Conservation (phyloP, 1,140 invertebrate species). For the Drosophila lacteicornis region DNA sequence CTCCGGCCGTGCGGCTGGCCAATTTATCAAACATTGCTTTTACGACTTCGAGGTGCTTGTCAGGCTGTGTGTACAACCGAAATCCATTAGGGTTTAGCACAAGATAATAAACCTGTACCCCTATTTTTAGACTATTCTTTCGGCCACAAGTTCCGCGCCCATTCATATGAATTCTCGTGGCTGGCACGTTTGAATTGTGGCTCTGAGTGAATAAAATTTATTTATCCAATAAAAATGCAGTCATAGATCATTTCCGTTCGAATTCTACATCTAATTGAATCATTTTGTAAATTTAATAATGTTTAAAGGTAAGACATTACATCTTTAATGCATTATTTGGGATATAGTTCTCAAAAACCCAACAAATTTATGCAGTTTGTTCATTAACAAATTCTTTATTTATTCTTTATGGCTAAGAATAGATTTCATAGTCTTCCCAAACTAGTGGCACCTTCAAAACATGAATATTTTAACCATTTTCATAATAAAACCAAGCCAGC, state of each 20-base stretch:
- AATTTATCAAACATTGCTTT: slow-evolving; percentile 62
- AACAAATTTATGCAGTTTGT: not conserved
- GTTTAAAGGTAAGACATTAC: not conserved
- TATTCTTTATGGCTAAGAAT: not conserved
- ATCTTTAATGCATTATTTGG: no score
- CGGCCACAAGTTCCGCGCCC: slow-evolving; percentile 22
- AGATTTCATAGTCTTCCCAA: not conserved
- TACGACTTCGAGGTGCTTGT: slow-evolving; percentile 52
- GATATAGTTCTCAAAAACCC: no score
- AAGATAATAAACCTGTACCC: slow-evolving; percentile 46
- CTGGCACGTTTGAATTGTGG: slow-evolving; percentile 23
- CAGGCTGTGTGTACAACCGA: slow-evolving; percentile 46
- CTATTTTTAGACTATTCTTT: slow-evolving; percentile 45
- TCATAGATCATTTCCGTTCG: slow-evolving; percentile 8
- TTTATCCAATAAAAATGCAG: slow-evolving; percentile 5
- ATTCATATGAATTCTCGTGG: slow-evolving; percentile 30
- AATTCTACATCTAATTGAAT: not conserved
- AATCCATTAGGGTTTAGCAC: slow-evolving; percentile 62
- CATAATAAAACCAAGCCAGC: not conserved
- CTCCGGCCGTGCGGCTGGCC: slow-evolving; percentile 34
- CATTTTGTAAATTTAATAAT: not conserved
- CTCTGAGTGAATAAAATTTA: slow-evolving; percentile 5
- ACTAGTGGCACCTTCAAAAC: not conserved
- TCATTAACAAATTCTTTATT: not conserved
- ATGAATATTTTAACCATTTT: not conserved